Evolutionary conservation across 37 sponge, comb jelly and placozoan genomes (phyloP), one percentile per base, ranked within the genome.

Genomic region (Amphimedon queenslandica): DNA sequence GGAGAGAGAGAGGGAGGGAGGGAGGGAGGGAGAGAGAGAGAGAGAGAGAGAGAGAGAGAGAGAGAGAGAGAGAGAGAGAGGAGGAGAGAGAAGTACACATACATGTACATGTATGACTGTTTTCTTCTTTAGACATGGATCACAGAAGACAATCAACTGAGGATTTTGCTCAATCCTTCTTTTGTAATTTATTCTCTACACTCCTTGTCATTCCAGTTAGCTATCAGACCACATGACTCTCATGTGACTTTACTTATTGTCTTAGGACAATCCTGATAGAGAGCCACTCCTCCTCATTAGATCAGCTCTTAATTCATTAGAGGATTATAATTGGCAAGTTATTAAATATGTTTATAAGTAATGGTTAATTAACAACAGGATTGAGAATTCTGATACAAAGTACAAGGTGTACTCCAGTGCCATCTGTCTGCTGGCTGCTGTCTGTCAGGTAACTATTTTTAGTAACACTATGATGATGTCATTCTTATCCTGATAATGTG

Each of bases 191-290:
- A 64, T 69, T 95, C 21, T 81, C 93, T 11, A 85, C 89, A 27
- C 87, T 95, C 25, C 81, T 92, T 2, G 79, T 86, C 3, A 81
- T 95, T 33, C 96, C 96, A 11, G 91, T 90, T 60, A 73, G 87
- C 77, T 3, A n/a, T 18, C 11, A 55, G 28, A 4, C 6, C 53
- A 61, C 40, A 58, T 28, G 1, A 30, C 16, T 31, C n/a, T 61
- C 40, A 23, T 2, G 36, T 75, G 53, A 47, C 13, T 64, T 27
- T 51, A 63, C n/a, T n/a, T n/a, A n/a, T n/a, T n/a, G n/a, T 2
- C 38, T 11, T 40, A 90, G 91, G 96, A 95, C 73, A 88, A 95
- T 40, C 96, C 96, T 3, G 94, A 92, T 55, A 86, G 83, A 40
- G 86, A 88, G 23, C 80, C 70, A 0, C 58, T 88, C 25, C 88